phyloP scores from a whole-genome alignment of 2,888 invertebrate species.

The Galerucella calmariensis region DNA sequence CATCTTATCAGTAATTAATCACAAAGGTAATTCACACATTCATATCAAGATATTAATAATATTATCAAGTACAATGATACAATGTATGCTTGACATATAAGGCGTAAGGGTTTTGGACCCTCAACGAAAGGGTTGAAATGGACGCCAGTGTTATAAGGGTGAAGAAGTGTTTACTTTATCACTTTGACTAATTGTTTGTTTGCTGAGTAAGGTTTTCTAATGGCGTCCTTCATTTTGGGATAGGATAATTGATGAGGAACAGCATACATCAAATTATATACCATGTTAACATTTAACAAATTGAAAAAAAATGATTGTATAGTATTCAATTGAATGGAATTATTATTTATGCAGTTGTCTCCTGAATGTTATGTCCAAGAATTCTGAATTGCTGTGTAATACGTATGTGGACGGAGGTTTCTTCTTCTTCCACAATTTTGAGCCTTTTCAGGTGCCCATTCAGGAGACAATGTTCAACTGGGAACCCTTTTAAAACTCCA shows the following conservation, averaged over 20 bases:
- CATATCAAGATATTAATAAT: conserved; percentile 2
- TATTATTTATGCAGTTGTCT: too few relatives aligned
- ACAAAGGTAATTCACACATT: not conserved
- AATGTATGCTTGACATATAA: conserved; percentile 39
- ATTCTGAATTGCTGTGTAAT: too few relatives aligned
- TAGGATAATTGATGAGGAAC: conserved; percentile 18
- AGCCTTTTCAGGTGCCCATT: too few relatives aligned
- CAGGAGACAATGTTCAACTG: too few relatives aligned
- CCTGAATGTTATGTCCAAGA: too few relatives aligned
- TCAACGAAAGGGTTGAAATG: conserved; percentile 36
- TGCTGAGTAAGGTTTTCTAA: conserved; percentile 32
- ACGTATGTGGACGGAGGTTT: too few relatives aligned
- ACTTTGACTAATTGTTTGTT: conserved; percentile 45
- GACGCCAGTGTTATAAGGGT: conserved; percentile 39
- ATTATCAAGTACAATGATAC: conserved; percentile 1
- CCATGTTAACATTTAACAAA: not conserved
- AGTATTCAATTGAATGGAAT: too few relatives aligned
- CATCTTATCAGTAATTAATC: not conserved
- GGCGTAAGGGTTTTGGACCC: conserved; percentile 38
- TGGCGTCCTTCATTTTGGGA: conserved; percentile 11
- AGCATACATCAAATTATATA: conserved; percentile 18
- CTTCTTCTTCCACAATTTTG: too few relatives aligned
- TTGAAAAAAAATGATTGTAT: too few relatives aligned
- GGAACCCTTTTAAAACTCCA: too few relatives aligned
- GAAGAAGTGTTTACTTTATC: conserved; percentile 44